Percentiles rank a stretch among this genome's conserved stretches.
Conservation (phyloP, 1,140 invertebrate genomes). For the Drosophila kohkoa region DNA sequence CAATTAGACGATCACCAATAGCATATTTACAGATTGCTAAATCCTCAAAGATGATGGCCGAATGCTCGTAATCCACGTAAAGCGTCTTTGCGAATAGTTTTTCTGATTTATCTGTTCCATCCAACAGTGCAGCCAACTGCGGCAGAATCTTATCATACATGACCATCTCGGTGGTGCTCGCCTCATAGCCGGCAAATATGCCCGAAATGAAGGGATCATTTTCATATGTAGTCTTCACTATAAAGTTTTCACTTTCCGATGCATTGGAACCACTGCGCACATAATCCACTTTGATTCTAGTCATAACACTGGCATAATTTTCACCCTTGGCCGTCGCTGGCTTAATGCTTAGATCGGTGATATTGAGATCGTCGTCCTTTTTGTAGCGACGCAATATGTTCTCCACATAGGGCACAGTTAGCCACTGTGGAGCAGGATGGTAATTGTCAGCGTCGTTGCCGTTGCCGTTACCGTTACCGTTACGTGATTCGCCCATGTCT, state of each 20-base stretch:
- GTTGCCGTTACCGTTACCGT: conserved; percentile 19
- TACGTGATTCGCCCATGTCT: conserved; percentile 57
- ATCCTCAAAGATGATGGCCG: conserved; percentile 86
- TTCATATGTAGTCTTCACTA: conserved; percentile 78
- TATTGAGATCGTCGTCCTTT: conserved; percentile 53
- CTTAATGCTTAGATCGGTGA: conserved; percentile 61
- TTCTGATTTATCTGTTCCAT: conserved; percentile 54
- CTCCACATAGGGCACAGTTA: conserved; percentile 69
- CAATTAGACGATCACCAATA: conserved; percentile 86
- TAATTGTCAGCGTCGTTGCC: conserved; percentile 33
- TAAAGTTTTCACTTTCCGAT: conserved; percentile 55
- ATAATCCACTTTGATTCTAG: conserved; percentile 62
- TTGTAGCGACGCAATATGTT: conserved; percentile 53
- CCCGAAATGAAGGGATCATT: conserved; percentile 58
- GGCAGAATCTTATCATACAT: conserved; percentile 81
- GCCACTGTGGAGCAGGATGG: conserved; percentile 69
- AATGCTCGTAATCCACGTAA: conserved; percentile 75
- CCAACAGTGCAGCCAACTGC: conserved; percentile 54
- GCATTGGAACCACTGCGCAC: conserved; percentile 29
- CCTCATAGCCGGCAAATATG: conserved; percentile 67
- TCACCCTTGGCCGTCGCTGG: conserved; percentile 80
- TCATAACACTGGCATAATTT: conserved; percentile 83
- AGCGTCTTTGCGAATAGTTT: conserved; percentile 75
- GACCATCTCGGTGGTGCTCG: conserved; percentile 71
- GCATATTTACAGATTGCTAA: conserved; percentile 85